Evolutionary conservation across 1,140 invertebrate species (phyloP), one percentile per base, ranked within the genome.

Genomic region (Euschistus heros): DNA sequence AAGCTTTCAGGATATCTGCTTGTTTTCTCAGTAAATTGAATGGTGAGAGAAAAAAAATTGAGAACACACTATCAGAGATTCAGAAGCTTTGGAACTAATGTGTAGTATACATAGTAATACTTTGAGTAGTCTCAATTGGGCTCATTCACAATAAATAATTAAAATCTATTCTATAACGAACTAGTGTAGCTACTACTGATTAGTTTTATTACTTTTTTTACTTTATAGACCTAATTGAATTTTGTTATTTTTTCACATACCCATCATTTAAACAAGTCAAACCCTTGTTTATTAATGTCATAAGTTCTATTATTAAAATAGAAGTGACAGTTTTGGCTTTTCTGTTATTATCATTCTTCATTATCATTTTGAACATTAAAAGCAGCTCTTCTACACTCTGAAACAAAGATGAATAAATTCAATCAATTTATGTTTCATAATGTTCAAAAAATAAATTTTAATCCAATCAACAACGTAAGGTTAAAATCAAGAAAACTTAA

Each of bases 341-440:
- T 67, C 83, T 75, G 33, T 75, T 73, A 18, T 71, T 70, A 50
- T 81, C 69, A 47, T 71, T 72, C 42, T 75, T 70, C n/a, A 81
- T 76, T 4, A 86, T 78, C 33, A 78, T 72, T 52, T 78, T 66
- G 74, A 89, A 91, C 68, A 85, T 78, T 60, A 82, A 63, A 44
- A 86, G 73, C 26, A 89, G 72, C 52, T 75, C 71, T 7, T 80
- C 75, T 67, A 87, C 81, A 72, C 86, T 87, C 80, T 89, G 75
- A 42, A 84, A 78, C 64, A 68, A 70, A 37, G 33, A 2, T 17
- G 0, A 57, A 27, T 26, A 57, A 2, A 26, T 24, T 22, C 17
- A 17, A 10, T 10, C 42, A 10, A 44, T 17, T 44, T 17, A 44
- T n/a, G n/a, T n/a, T n/a, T n/a, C n/a, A n/a, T n/a, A n/a, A n/a